Conservation (phyloP, 1,140 invertebrate species). For the Temnothorax longispinosus region DNA sequence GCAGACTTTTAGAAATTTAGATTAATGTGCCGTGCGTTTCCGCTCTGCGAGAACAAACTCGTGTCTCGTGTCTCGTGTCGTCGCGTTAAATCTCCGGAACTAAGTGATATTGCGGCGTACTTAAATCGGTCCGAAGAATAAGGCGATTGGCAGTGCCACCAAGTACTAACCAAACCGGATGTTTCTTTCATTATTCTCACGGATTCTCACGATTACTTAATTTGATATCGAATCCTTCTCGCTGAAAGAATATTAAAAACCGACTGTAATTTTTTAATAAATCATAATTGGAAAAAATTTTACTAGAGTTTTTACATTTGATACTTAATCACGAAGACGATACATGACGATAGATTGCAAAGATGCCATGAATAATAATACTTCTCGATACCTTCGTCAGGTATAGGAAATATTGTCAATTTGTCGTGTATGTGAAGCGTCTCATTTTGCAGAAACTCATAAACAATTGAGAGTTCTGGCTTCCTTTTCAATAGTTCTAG, state of each 20-base stretch:
- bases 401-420: too few relatives aligned
- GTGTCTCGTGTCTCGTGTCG: background rate
- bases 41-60: background rate
- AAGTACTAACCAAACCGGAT: background rate
- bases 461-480: too few relatives aligned
- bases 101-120: background rate
- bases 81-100: background rate
- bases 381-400: background rate
- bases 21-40: background rate
- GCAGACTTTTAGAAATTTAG: background rate
- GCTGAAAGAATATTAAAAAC: background rate
- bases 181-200: background rate
- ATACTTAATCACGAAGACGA: background rate
- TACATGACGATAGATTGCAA: background rate
- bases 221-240: background rate
- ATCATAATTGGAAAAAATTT: background rate
- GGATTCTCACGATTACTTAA: background rate
- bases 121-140: background rate
- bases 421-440: too few relatives aligned
- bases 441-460: too few relatives aligned
- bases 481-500: too few relatives aligned
- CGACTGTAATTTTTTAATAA: background rate
- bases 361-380: background rate
- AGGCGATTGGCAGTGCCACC: background rate
- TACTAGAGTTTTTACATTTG: background rate